Evolutionary conservation across 2,113 vertebrate species (phyloP).

Genomic region (Gadus macrocephalus): DNA sequence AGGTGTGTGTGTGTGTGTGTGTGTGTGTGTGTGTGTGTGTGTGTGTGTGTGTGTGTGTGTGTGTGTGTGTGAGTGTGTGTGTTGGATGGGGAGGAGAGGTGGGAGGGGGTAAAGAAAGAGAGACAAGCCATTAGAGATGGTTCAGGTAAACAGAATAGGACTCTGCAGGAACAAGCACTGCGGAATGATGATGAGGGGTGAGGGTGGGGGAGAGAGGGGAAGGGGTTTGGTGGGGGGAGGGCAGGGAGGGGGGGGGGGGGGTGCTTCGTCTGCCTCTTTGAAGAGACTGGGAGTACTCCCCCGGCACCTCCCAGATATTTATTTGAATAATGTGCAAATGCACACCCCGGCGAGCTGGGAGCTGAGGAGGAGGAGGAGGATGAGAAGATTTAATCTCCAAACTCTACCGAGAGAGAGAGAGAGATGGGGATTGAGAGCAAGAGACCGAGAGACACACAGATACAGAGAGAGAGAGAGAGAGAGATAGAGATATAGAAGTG

Average conservation of each 20-base stretch:
- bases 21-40: no score
- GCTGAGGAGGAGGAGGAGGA: constrained; percentile 56
- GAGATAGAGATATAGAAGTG: constrained; percentile 6
- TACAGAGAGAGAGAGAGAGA: constrained; percentile 11
- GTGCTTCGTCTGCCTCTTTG: constrained; percentile 56
- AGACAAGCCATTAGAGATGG: constrained; percentile 70
- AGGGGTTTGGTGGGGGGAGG: neutral
- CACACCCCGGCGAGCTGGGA: constrained; percentile 61
- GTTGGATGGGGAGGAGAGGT: neutral
- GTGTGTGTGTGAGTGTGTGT: neutral
- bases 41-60: no score
- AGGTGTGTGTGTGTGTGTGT: constrained; percentile 8
- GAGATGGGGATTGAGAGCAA: constrained; percentile 27
- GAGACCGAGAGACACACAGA: constrained; percentile 3
- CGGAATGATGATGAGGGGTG: constrained; percentile 31
- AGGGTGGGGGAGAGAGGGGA: no score
- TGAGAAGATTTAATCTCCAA: constrained; percentile 69
- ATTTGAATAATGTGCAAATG: constrained; percentile 71
- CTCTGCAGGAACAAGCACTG: constrained; percentile 63
- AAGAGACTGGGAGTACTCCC: constrained; percentile 70
- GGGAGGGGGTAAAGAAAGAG: constrained; percentile 16
- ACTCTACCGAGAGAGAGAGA: constrained; percentile 49
- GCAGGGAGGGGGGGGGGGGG: neutral
- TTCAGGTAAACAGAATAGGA: constrained; percentile 72
- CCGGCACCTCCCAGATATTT: constrained; percentile 61